phyloP scores from a whole-genome alignment of 2,888 invertebrate genomes.

The Drosophila kuntzei region DNA sequence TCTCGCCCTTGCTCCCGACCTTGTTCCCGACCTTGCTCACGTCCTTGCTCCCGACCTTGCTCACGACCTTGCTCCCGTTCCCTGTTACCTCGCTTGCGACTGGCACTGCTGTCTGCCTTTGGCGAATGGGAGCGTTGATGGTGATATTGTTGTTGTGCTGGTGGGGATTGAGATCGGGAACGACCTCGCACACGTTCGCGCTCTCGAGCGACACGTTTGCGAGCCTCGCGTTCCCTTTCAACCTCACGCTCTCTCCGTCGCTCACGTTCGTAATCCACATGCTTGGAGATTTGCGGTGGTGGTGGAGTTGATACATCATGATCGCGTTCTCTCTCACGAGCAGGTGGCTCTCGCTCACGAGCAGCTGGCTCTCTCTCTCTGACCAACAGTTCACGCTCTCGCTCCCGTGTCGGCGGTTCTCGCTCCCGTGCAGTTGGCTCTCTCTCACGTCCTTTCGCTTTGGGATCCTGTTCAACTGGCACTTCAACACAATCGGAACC shows the following conservation, averaged over 20 bases:
- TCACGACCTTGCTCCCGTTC: conserved; percentile 4
- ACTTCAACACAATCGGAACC: conserved; percentile 86
- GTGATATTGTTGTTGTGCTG: conserved; percentile 3
- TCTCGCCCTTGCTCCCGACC: conserved; percentile 19
- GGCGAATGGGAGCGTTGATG: conserved; percentile 80
- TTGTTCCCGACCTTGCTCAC: neutral
- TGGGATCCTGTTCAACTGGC: conserved; percentile 72
- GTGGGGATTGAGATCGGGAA: conserved; percentile 48
- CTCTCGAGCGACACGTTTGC: conserved; percentile 44
- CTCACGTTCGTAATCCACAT: conserved; percentile 72
- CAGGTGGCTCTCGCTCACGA: conserved; percentile 41
- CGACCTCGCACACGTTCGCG: conserved; percentile 51
- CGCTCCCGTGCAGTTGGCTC: conserved; percentile 10
- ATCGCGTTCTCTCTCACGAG: conserved; percentile 26
- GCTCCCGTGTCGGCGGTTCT: conserved; percentile 17
- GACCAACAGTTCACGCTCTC: conserved; percentile 19
- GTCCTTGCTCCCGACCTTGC: neutral
- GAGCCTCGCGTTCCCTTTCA: conserved; percentile 65
- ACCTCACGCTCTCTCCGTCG: conserved; percentile 56
- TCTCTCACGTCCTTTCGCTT: neutral
- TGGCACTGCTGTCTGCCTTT: conserved; percentile 10
- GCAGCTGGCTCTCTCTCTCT: conserved; percentile 43
- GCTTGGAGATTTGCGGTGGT: conserved; percentile 77
- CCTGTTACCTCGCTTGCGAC: conserved; percentile 31
- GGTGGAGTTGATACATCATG: conserved; percentile 71